These are phyloP conservation scores for Pycnomerus fuliginosus DNA, from an alignment of 2,888 invertebrate species.

Conservation along the genomic window DNA sequence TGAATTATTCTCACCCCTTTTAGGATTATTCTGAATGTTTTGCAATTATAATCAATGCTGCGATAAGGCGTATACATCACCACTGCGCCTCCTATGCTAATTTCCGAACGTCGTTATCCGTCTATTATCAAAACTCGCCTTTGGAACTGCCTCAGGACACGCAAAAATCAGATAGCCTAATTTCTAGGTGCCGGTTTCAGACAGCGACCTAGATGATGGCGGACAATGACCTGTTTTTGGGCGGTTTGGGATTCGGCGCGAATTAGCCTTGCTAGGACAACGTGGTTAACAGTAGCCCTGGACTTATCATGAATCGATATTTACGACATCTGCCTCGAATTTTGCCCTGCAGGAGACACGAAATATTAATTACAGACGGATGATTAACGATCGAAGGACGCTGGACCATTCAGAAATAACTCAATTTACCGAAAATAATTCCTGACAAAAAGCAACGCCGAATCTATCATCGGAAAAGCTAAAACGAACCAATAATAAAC, in stretches of 20 bases:
- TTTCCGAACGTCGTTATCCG: conserved; percentile 10
- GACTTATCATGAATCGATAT: conserved; percentile 15
- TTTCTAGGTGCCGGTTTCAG: conserved; percentile 1
- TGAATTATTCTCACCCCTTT: too few relatives aligned
- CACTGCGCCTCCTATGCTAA: conserved; percentile 13
- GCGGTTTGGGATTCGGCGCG: conserved; percentile 2
- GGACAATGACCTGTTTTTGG: conserved; percentile 16
- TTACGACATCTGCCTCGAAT: conserved; percentile 13
- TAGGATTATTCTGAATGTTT: conserved; percentile 9
- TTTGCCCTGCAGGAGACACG: conserved; percentile 5
- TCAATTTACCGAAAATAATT: too few relatives aligned
- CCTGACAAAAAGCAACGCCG: too few relatives aligned
- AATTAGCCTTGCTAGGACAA: conserved; percentile 6
- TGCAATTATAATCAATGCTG: conserved; percentile 13
- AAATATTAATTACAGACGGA: conserved; percentile 16
- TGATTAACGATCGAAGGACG: too few relatives aligned
- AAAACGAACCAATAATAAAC: too few relatives aligned
- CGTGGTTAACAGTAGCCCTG: conserved; percentile 5
- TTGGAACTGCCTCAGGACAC: neutral
- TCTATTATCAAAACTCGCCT: conserved; percentile 3
- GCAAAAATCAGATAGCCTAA: neutral
- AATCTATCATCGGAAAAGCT: too few relatives aligned
- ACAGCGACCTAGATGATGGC: conserved; percentile 10
- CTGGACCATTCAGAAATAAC: too few relatives aligned
- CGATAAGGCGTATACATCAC: conserved; percentile 14